phyloP scores from a whole-genome alignment of 2,888 invertebrate genomes.

The Caenorhabditis sp. region DNA sequence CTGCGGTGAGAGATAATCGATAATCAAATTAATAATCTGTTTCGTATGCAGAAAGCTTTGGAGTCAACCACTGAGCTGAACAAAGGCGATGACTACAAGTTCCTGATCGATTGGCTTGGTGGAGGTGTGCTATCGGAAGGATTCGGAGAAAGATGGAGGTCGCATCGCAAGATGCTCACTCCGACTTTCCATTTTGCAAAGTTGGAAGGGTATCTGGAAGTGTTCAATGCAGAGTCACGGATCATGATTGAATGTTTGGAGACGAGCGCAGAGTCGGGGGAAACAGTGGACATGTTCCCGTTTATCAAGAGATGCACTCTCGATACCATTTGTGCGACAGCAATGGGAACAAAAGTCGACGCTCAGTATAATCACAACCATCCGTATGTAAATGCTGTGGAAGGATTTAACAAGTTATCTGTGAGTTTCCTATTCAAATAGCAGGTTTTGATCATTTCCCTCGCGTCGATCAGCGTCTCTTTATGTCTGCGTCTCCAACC shows the following conservation, averaged over 20 bases:
- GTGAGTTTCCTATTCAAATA: too few relatives aligned
- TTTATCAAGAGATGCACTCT: conserved; percentile 85
- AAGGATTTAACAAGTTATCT: conserved; percentile 63
- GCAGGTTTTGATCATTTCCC: too few relatives aligned
- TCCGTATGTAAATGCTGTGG: conserved; percentile 75
- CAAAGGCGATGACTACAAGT: conserved; percentile 84
- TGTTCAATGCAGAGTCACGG: conserved; percentile 37
- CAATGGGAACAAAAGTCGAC: conserved; percentile 76
- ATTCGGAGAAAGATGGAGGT: conserved; percentile 83
- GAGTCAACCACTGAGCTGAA: conserved; percentile 80
- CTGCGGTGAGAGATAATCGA: conserved; percentile 9
- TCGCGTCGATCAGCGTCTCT: too few relatives aligned
- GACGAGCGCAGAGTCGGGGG: conserved; percentile 72
- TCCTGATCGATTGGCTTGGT: conserved; percentile 84
- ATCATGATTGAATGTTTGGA: conserved; percentile 83
- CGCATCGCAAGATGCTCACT: conserved; percentile 84
- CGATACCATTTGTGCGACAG: conserved; percentile 83
- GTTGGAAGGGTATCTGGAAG: conserved; percentile 83
- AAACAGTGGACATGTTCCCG: conserved; percentile 84
- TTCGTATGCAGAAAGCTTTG: conserved; percentile 77
- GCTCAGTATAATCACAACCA: conserved; percentile 72
- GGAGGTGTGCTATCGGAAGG: conserved; percentile 79
- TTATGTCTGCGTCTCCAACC: too few relatives aligned
- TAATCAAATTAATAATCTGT: too few relatives aligned
- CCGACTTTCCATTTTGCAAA: conserved; percentile 85